These are phyloP conservation scores for Caenorhabditis sulstoni DNA, from an alignment of 2,888 invertebrate genomes.

Conservation along the genomic window DNA sequence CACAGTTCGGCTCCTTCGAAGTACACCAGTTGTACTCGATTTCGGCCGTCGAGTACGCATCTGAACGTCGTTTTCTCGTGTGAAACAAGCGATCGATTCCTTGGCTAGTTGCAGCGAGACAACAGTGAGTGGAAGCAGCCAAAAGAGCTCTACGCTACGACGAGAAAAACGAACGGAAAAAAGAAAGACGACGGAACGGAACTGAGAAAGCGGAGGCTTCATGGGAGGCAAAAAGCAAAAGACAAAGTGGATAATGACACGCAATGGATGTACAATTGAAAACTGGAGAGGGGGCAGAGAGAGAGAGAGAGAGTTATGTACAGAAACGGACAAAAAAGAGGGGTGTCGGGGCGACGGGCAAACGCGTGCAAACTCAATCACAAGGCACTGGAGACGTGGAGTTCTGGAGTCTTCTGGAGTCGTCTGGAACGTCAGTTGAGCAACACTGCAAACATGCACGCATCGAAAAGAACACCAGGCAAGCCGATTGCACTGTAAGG, in stretches of 20 bases:
- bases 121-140: conserved; percentile 16
- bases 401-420: neutral
- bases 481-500: conserved; percentile 54
- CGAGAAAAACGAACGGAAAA: neutral
- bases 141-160: neutral
- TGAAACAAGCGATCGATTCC: too few species aligned
- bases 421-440: conserved; percentile 21
- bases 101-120: neutral
- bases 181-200: conserved; percentile 2
- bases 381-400: conserved; percentile 31
- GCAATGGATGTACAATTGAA: conserved; percentile 22
- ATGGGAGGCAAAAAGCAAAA: too few species aligned
- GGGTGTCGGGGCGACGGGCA: conserved; percentile 3
- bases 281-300: neutral
- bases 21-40: conserved; percentile 71
- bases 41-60: conserved; percentile 91
- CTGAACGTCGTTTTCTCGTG: conserved; percentile 83
- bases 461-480: conserved; percentile 25
- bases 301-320: conserved; percentile 33
- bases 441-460: conserved; percentile 33
- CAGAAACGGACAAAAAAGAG: conserved; percentile 39
- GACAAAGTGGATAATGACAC: conserved; percentile 30
- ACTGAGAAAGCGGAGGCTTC: neutral
- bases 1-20: conserved; percentile 57
- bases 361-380: conserved; percentile 32